A percentile compares a stretch with the other conserved stretches of the same genome.
These are phyloP conservation scores for Paracanthobrama guichenoti DNA, from an alignment of 2,113 vertebrate genomes.

Conservation along the genomic window DNA sequence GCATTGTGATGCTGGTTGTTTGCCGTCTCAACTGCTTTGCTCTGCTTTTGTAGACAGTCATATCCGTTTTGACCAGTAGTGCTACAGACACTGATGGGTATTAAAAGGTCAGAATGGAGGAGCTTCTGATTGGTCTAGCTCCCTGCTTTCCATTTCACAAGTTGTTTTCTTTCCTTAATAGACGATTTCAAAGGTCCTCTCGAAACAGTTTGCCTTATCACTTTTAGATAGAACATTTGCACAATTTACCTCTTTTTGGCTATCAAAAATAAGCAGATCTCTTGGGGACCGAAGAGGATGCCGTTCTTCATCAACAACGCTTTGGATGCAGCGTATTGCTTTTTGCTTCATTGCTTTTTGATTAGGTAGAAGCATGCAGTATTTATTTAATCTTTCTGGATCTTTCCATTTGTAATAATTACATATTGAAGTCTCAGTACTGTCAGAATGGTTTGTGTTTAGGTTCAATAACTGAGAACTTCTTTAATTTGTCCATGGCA, in stretches of 20 bases:
- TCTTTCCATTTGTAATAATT: conserved; percentile 14
- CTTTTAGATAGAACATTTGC: conserved; percentile 10
- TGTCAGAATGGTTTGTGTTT: conserved; percentile 6
- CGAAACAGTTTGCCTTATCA: conserved; percentile 53
- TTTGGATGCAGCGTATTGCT: conserved; percentile 30
- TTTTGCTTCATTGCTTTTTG: conserved; percentile 34
- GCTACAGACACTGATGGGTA: conserved; percentile 5
- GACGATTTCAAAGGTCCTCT: neutral
- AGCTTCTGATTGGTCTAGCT: conserved; percentile 16
- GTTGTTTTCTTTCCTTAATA: neutral
- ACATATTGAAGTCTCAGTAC: neutral
- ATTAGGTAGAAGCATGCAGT: conserved; percentile 46
- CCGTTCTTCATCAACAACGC: neutral
- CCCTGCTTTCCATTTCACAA: neutral
- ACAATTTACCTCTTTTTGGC: conserved; percentile 5
- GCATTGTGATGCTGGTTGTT: conserved; percentile 21
- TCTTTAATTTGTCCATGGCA: neutral
- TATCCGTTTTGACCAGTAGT: neutral
- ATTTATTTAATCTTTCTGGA: conserved; percentile 36
- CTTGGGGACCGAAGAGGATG: neutral
- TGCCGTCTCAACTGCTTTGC: conserved; percentile 22
- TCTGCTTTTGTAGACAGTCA: conserved; percentile 35
- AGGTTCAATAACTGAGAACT: neutral
- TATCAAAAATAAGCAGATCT: neutral
- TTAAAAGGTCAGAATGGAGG: neutral